Evolutionary conservation across 2,797 vertebrate genomes (phyloP), one percentile per base, ranked within the genome.

Genomic region (Xenops minutus): DNA sequence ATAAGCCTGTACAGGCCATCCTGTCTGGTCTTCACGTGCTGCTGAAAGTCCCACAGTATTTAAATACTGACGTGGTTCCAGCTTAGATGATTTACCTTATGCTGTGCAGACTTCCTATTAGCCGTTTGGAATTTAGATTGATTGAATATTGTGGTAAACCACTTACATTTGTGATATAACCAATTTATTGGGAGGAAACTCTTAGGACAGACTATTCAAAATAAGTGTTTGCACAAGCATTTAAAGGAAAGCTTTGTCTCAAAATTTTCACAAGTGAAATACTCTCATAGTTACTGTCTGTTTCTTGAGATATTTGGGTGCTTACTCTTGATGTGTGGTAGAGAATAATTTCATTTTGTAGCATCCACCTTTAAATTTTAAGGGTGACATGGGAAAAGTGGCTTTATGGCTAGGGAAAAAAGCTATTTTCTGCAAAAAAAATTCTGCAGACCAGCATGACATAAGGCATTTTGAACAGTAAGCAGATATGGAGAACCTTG

Each of bases 141-240:
- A 88, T 89, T 92, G 55, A 89, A 17, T 82, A 7, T 76, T 94
- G 79, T 90, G 90, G 76, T 93, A 81, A 88, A 73, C 68, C 56
- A 82, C 61, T 84, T 72, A 39, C 0, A 10, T 92, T 82, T 92
- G 49, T 88, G 52, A 76, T 61, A 63, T 20, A 88, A 81, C 63
- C 78, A 66, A 10, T 79, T 63, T 59, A 54, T 52, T 86, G 46
- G 26, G 79, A 92, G 66, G 44, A 90, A 69, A 39, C 24, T 62
- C 32, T 39, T 75, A 37, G 55, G 85, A 76, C 8, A 62, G 66
- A 30, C 26, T 79, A 41, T 77, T 89, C 11, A 55, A 88, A 94
- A 9, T 22, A 62, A 75, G 24, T 34, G n/a, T 66, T 75, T 85
- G 68, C 64, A 72, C 7, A 26, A 91, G 51, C 34, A 43, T 62